A percentile compares a stretch with the other conserved stretches of the same genome.
Conservation (phyloP, 1,140 invertebrate genomes). For the Camponotus floridanus region DNA sequence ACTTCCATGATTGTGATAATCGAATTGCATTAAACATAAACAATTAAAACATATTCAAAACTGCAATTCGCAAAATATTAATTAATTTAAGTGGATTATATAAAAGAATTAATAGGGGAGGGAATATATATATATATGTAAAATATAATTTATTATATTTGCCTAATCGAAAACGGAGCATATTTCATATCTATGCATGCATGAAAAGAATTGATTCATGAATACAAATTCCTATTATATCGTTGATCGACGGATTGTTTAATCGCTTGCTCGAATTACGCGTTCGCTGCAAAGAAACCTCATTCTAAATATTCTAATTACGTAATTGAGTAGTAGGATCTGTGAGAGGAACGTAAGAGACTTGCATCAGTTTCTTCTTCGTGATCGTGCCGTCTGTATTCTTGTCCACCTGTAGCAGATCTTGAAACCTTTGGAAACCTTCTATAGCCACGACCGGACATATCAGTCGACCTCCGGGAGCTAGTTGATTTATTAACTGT, state of each 20-base stretch:
- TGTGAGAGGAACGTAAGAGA: conserved; percentile 84
- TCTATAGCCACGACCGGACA: conserved; percentile 88
- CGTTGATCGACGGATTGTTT: not conserved
- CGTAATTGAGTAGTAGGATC: conserved; percentile 80
- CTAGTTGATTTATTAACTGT: conserved; percentile 87
- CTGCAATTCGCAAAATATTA: not conserved
- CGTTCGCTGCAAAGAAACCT: not conserved
- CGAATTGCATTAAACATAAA: no score
- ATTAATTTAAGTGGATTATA: not conserved
- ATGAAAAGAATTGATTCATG: not conserved
- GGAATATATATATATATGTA: not conserved
- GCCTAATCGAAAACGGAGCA: conserved; percentile 5
- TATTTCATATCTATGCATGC: not conserved
- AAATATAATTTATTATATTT: conserved; percentile 68
- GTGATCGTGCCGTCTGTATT: conserved; percentile 76
- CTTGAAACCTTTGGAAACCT: conserved; percentile 80
- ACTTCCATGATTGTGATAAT: not conserved
- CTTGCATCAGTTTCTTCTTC: conserved; percentile 82
- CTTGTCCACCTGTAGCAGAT: conserved; percentile 83
- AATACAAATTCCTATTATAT: conserved; percentile 42
- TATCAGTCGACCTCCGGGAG: conserved; percentile 89
- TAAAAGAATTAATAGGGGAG: not conserved
- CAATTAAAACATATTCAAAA: not conserved
- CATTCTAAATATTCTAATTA: conserved; percentile 62
- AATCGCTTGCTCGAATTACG: not conserved